These are phyloP conservation scores for Lophotis ruficrista DNA, from an alignment of 2,113 vertebrate species.

Conservation along the genomic window DNA sequence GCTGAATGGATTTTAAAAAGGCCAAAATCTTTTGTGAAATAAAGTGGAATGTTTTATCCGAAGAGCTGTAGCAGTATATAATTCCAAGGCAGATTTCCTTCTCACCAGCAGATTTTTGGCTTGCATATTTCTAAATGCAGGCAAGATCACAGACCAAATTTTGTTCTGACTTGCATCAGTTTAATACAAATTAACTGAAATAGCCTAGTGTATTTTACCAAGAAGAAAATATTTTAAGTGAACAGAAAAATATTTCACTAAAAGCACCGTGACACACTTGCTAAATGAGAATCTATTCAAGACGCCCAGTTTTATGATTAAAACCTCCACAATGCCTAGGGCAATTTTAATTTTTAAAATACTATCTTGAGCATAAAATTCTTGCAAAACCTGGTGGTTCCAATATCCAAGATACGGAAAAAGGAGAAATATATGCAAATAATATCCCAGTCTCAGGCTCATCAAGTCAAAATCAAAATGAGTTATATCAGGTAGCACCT, in stretches of 20 bases:
- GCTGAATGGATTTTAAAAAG: background rate
- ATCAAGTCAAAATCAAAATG: background rate
- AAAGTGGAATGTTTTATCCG: background rate
- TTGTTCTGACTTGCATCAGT: background rate
- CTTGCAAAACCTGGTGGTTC: background rate
- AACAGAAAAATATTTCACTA: background rate
- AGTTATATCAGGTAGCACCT: background rate
- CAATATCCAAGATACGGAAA: background rate
- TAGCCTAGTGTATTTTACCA: background rate
- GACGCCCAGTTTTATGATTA: background rate
- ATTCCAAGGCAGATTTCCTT: background rate
- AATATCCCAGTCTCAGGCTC: background rate
- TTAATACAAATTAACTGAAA: background rate
- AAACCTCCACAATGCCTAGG: background rate
- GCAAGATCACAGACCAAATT: background rate
- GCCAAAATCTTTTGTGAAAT: background rate
- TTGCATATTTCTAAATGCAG: background rate
- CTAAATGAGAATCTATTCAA: conserved; percentile 9
- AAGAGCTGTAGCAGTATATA: background rate
- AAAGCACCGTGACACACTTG: background rate
- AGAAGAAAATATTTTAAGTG: background rate
- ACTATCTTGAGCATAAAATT: background rate
- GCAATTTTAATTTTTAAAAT: background rate
- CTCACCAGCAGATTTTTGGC: background rate
- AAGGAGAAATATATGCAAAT: background rate